A percentile compares a stretch with the other conserved stretches of the same genome.
Conservation (phyloP, 2,113 vertebrate genomes). For the Ophthalmolycus amberensis region DNA sequence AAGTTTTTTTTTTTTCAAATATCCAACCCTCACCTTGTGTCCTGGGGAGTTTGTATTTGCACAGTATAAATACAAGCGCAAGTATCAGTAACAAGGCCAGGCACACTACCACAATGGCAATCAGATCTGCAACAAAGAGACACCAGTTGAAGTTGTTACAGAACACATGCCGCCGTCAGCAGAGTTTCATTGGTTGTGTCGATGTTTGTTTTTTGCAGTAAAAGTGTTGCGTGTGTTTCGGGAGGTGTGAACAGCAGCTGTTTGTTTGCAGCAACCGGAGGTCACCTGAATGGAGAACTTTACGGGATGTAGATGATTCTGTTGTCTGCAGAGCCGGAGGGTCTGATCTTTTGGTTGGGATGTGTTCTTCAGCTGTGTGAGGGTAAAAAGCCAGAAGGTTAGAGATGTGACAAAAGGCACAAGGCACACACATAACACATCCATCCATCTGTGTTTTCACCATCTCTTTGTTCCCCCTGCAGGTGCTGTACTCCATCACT, state of each 20-base stretch:
- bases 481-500: background rate
- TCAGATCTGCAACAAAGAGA: conserved; percentile 1
- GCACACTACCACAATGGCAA: background rate
- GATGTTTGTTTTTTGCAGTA: background rate
- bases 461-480: background rate
- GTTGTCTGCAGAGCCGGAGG: background rate
- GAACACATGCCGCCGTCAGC: background rate
- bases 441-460: background rate
- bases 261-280: background rate
- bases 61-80: conserved; percentile 20
- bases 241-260: background rate
- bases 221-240: background rate
- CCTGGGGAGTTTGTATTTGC: conserved; percentile 1
- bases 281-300: background rate
- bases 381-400: background rate
- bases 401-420: background rate
- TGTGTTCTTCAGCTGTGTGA: background rate
- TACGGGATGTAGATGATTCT: background rate
- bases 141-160: background rate
- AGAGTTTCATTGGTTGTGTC: background rate
- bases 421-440: background rate
- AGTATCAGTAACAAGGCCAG: background rate
- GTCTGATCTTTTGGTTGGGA: background rate
- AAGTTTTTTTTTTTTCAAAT: background rate
- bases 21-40: conserved; percentile 33